Percentiles rank a stretch among this genome's conserved stretches.
Conservation (phyloP, 2,797 vertebrate species). For the Trachurus trachurus region DNA sequence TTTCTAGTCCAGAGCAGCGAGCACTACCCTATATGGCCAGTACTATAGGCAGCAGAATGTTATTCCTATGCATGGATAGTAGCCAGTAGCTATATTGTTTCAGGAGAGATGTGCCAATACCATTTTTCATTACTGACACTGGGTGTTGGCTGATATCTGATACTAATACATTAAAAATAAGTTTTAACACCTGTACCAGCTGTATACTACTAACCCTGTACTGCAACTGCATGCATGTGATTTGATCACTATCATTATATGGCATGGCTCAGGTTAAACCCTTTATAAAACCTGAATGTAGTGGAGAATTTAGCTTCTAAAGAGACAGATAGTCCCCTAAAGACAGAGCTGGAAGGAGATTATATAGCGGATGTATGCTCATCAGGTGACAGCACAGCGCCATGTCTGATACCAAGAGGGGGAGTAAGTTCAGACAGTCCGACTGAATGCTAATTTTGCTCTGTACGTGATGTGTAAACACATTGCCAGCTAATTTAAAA, state of each 20-base stretch:
- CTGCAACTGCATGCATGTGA: too few relatives aligned
- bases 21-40: conserved; percentile 2
- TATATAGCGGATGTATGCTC: background rate
- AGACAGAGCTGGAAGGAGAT: background rate
- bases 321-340: background rate
- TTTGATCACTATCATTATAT: too few relatives aligned
- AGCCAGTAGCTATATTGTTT: conserved; percentile 29
- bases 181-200: too few relatives aligned
- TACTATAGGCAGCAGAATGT: conserved; percentile 25
- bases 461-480: too few relatives aligned
- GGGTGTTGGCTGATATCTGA: too few relatives aligned
- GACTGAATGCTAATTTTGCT: too few relatives aligned
- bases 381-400: background rate
- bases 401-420: background rate
- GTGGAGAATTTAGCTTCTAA: background rate
- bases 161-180: too few relatives aligned
- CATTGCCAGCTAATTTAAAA: too few relatives aligned
- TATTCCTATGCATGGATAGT: conserved; percentile 33
- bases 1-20: conserved; percentile 34
- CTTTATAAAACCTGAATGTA: background rate
- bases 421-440: too few relatives aligned
- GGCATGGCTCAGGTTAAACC: too few relatives aligned
- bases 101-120: background rate
- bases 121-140: too few relatives aligned
- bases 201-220: too few relatives aligned